A percentile compares a stretch with the other conserved stretches of the same genome.
Conservation (phyloP, 2,888 invertebrate genomes). For the Panzeria rudis region DNA sequence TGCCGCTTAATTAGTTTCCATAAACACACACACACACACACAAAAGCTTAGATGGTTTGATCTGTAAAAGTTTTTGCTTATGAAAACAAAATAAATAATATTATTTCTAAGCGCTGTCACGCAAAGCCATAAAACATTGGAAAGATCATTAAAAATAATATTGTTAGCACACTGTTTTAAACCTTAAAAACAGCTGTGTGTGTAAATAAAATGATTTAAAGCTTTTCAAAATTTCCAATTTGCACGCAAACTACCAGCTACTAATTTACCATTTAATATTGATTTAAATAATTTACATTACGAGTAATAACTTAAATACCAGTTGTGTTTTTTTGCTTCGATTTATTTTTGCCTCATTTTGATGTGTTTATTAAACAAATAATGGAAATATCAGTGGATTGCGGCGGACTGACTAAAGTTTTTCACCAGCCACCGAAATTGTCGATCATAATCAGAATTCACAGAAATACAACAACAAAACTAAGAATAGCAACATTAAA, state of each 20-base stretch:
- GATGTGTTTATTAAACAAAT: slow-evolving; percentile 15
- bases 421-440: slow-evolving; percentile 7
- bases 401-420: neutral
- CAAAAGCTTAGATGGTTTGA: slow-evolving; percentile 27
- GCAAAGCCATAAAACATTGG: slow-evolving; percentile 25
- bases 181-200: slow-evolving; percentile 12
- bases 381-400: slow-evolving; percentile 13
- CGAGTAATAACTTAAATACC: slow-evolving; percentile 9
- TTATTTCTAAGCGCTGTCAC: slow-evolving; percentile 22
- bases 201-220: neutral
- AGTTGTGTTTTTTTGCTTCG: neutral
- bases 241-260: slow-evolving; percentile 30
- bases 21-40: slow-evolving; percentile 36
- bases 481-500: neutral
- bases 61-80: slow-evolving; percentile 22
- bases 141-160: slow-evolving; percentile 23
- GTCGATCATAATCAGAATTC: neutral
- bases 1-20: slow-evolving; percentile 39
- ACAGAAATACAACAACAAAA: neutral
- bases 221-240: slow-evolving; percentile 18
- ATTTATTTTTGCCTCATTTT: neutral
- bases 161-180: neutral
- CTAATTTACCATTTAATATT: slow-evolving; percentile 37
- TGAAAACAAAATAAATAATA: slow-evolving; percentile 32
- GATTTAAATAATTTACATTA: slow-evolving; percentile 52